Evolutionary conservation across 2,888 invertebrate species (phyloP).

Genomic region (Gymnosoma rotundatum): DNA sequence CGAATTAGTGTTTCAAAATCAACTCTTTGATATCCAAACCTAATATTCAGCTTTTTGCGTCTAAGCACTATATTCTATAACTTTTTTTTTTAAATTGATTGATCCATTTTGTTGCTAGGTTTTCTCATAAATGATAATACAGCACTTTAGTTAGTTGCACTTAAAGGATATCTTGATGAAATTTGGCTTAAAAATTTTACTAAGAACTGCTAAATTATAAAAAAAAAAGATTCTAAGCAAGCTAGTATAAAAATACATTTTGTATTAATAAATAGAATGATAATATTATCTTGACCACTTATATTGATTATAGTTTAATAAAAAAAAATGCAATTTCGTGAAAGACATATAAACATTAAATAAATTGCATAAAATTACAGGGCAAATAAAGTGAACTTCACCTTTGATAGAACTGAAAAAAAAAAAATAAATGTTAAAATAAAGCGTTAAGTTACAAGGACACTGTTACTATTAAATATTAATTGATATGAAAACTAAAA

Average conservation of each 20-base stretch:
- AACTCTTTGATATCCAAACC: too few relatives aligned
- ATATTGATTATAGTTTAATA: slow-evolving; percentile 11
- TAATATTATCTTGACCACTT: slow-evolving; percentile 20
- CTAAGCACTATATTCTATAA: too few relatives aligned
- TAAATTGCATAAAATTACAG: slow-evolving; percentile 53
- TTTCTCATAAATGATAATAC: too few relatives aligned
- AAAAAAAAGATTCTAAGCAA: not conserved
- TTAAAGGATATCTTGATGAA: too few relatives aligned
- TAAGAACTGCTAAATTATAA: not conserved
- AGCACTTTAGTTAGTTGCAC: too few relatives aligned
- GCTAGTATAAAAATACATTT: not conserved
- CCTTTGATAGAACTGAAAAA: not conserved
- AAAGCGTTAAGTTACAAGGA: not conserved
- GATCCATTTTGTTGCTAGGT: too few relatives aligned
- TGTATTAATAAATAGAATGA: slow-evolving; percentile 11
- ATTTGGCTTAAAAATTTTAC: not conserved
- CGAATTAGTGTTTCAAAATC: too few relatives aligned
- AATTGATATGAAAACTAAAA: not conserved
- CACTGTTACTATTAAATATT: not conserved
- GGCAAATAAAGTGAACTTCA: not conserved
- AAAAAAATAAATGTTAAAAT: slow-evolving; percentile 6
- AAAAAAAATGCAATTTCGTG: slow-evolving; percentile 14
- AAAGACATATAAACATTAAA: slow-evolving; percentile 31
- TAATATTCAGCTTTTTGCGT: too few relatives aligned
- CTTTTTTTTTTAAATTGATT: too few relatives aligned